Evolutionary conservation across 2,888 invertebrate genomes (phyloP), one percentile per base, ranked within the genome.

Genomic region (Ochlodes sylvanus): DNA sequence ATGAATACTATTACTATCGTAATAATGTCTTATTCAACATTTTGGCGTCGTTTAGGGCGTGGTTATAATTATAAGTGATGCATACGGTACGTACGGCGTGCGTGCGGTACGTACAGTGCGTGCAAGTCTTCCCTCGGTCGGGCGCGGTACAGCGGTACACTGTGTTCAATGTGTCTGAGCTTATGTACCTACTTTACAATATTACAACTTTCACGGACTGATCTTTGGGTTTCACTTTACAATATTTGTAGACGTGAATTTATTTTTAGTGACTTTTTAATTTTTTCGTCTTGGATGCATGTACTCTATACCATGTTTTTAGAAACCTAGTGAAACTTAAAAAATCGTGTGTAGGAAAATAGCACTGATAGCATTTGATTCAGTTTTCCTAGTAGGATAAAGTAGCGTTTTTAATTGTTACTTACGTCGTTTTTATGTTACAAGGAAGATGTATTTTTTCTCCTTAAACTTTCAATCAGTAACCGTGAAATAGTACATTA

Each of bases 141-240:
- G 47, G 47, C 5, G 27, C 27, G 5, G 27, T 27, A n/a, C n/a
- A n/a, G n/a, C 34, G 32, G 61, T 61, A 47, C 61, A 34, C 50
- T 61, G 61, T 61, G 61, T 61, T 61, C 61, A 61, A 47, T 17
- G 34, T 47, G 27, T 61, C 47, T 34, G 61, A 61, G 61, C 61
- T 61, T 61, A 61, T 50, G 50, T 47, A 50, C 50, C 50, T 50
- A 19, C 50, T 50, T 7, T 19, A 12, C 47, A 27, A 50, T 32
- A 57, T 10, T 61, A 47, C 60, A 9, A 50, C 34, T 15, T 27
- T 61, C 32, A 50, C 32, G 61, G 60, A 61, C 61, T 61, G 61
- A 61, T 50, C 9, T 47, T 61, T 50, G 47, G 44, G 61, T 61
- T 61, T 34, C 50, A 42, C 15, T 58, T 47, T 50, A 50, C n/a